Evolutionary conservation across 2,888 invertebrate species (phyloP).

Genomic region (Drosophila ochracea): DNA sequence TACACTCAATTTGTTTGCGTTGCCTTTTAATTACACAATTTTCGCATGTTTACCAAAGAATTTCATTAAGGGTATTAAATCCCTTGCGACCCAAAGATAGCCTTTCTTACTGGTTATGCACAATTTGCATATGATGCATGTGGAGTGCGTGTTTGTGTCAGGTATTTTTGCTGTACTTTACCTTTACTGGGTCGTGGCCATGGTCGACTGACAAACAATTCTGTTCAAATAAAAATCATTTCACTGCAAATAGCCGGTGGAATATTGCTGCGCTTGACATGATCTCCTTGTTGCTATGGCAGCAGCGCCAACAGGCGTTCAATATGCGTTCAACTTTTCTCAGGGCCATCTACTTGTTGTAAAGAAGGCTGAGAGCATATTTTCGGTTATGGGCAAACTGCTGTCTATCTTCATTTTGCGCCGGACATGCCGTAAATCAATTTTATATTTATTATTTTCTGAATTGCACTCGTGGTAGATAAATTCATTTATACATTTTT

Average conservation of each 20-base stretch:
- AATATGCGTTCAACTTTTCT: slow-evolving; percentile 13
- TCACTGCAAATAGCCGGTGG: slow-evolving; percentile 68
- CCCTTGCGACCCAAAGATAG: neutral
- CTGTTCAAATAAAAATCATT: slow-evolving; percentile 72
- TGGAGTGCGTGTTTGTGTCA: slow-evolving; percentile 8
- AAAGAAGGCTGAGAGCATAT: slow-evolving; percentile 53
- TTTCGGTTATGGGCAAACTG: slow-evolving; percentile 59
- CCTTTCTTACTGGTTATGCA: neutral
- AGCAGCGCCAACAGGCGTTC: neutral
- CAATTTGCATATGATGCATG: neutral
- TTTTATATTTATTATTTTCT: slow-evolving; percentile 81
- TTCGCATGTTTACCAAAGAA: neutral
- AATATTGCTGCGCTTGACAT: slow-evolving; percentile 68
- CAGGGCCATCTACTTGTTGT: slow-evolving; percentile 50
- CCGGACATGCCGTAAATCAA: slow-evolving; percentile 73
- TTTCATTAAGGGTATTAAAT: slow-evolving; percentile 7
- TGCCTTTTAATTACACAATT: neutral
- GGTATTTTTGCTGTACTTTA: slow-evolving; percentile 21
- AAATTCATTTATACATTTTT: neutral
- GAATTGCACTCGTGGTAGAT: slow-evolving; percentile 64
- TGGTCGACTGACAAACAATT: slow-evolving; percentile 42
- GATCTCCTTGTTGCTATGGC: slow-evolving; percentile 28
- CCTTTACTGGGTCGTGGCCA: slow-evolving; percentile 11
- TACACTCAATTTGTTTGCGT: slow-evolving; percentile 1
- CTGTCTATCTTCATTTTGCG: slow-evolving; percentile 26